phyloP scores from a whole-genome alignment of 37 sponge, comb jelly and placozoan species.

The Geodia barretti region DNA sequence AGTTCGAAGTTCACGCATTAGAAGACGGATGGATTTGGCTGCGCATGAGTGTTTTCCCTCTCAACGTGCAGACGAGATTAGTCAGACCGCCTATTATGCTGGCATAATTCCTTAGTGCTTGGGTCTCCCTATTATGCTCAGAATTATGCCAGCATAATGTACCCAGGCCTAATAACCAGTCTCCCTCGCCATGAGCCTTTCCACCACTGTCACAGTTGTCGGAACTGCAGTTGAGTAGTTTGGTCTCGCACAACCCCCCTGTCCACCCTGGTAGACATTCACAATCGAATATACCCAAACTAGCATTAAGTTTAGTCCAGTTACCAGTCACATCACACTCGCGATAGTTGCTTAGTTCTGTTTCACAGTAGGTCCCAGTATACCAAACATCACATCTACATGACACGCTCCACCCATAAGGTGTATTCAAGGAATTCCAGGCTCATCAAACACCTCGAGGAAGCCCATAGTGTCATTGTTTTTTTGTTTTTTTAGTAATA shows the following conservation, averaged over 20 bases:
- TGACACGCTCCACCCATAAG: background rate
- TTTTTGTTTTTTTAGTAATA: too few species aligned
- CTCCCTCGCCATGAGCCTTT: background rate
- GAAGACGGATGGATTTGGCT: too few species aligned
- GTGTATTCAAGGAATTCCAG: background rate
- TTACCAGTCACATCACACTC: background rate
- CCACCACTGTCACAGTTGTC: background rate
- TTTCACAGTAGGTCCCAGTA: background rate
- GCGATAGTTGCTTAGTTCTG: background rate
- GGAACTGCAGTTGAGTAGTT: background rate
- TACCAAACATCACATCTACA: background rate
- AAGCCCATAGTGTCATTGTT: background rate
- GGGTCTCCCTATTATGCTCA: too few species aligned
- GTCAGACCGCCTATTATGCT: too few species aligned
- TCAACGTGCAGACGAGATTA: too few species aligned
- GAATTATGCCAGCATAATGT: too few species aligned
- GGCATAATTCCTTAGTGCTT: too few species aligned
- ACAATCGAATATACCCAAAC: background rate
- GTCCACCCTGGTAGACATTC: background rate
- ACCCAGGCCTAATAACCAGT: too few species aligned
- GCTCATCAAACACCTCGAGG: background rate
- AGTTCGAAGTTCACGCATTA: too few species aligned
- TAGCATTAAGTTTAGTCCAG: background rate
- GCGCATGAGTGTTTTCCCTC: too few species aligned
- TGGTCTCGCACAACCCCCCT: background rate